Base-by-base conservation (phyloP, 1,140 invertebrate species). In the Cydia strobilella region DNA sequence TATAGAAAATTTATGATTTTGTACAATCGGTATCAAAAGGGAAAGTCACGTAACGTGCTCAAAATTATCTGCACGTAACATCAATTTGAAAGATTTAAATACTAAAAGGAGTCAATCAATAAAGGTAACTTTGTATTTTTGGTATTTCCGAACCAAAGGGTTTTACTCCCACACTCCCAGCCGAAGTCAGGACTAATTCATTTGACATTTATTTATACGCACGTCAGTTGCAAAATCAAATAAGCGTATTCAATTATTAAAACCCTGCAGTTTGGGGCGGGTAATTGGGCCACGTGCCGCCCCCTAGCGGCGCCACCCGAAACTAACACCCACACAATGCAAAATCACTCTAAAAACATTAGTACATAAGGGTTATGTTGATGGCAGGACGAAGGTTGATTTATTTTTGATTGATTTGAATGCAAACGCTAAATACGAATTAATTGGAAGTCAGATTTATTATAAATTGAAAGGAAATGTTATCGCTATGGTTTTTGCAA, bases 211-310 rank as follows among this genome's bases (percentile, higher is more conserved):
- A 69, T 69, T 69, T 69, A 69, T 69, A 69, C 65, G 35, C 51
- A 86, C 82, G 84, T 87, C 88, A 85, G 85, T 86, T 83, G 81
- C 77, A 81, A 82, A 87, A 84, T 87, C 86, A 90, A 90, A 86
- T 85, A 88, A 86, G 78, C 86, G 83, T 86, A 84, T 86, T 88
- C 85, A 88, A 87, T 89, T 87, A 89, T 85, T 83, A 82, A 80
- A 82, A 80, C 75, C 77, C 78, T 79, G 80, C 77, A 80, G 76
- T 85, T 82, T 73, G 86, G 85, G 84, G 84, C 78, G 76, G 82
- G 74, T 84, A 85, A 87, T 85, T 83, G 81, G 79, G 85, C 39
- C 83, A 85, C 87, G 86, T 87, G 84, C 73, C 80, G 79, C 80
- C 83, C 83, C 80, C 81, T 80, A 76, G 76, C 65, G 65, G 31